Conservation (phyloP, 2,888 invertebrate genomes). For the Hirudinaria manillensis region DNA sequence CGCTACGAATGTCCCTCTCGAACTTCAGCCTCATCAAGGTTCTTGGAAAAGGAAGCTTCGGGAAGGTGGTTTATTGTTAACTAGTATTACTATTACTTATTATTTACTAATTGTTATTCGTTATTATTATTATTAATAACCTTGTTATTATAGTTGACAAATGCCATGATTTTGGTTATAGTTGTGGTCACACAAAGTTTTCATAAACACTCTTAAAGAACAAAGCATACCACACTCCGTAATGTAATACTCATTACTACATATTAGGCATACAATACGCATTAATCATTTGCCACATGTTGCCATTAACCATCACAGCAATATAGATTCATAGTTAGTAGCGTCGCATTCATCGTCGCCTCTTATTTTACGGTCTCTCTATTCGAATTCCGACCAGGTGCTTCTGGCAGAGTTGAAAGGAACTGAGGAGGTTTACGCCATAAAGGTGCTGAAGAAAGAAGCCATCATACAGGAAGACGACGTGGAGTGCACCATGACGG, state of each 20-base stretch:
- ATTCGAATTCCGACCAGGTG: constrained; percentile 57
- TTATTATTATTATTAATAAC: background rate
- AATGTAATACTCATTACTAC: too few relatives aligned
- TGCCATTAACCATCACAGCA: background rate
- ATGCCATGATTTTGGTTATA: too few relatives aligned
- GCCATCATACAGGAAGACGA: constrained; percentile 97
- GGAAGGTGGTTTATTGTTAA: constrained; percentile 61
- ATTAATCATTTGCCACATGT: background rate
- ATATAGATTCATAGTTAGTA: background rate
- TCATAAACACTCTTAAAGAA: too few relatives aligned
- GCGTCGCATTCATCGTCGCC: background rate
- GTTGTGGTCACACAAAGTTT: too few relatives aligned
- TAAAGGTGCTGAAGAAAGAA: constrained; percentile 85
- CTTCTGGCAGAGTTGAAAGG: constrained; percentile 92
- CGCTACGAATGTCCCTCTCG: constrained; percentile 51
- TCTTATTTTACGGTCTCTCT: background rate
- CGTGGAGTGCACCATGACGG: constrained; percentile 97
- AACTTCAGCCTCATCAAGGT: constrained; percentile 98
- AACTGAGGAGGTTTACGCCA: constrained; percentile 73
- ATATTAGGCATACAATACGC: too few relatives aligned
- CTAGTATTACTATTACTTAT: too few relatives aligned
- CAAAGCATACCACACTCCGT: too few relatives aligned
- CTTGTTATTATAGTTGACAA: too few relatives aligned
- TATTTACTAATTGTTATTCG: background rate
- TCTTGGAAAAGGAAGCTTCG: constrained; percentile 96